phyloP scores from a whole-genome alignment of 2,113 vertebrate species.

The Thunnus maccoyii region DNA sequence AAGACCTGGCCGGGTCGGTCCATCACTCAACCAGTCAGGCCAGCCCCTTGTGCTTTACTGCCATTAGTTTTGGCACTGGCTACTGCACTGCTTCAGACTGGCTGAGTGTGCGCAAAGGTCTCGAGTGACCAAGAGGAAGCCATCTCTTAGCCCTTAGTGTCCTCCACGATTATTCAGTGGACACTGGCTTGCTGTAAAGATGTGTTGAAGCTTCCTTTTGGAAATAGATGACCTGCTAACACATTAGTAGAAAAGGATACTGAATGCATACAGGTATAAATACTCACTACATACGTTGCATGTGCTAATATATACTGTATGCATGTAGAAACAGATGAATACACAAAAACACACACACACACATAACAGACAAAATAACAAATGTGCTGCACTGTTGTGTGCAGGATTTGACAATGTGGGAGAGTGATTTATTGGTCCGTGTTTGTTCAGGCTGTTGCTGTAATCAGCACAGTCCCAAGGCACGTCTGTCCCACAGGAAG shows the following conservation, averaged over 20 bases:
- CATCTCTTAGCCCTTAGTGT: slow-evolving; percentile 53
- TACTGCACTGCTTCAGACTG: slow-evolving; percentile 64
- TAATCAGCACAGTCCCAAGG: slow-evolving; percentile 78
- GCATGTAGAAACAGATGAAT: slow-evolving; percentile 26
- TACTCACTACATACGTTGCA: neutral
- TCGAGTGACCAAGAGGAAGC: slow-evolving; percentile 52
- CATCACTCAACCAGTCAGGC: slow-evolving; percentile 67
- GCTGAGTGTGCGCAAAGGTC: slow-evolving; percentile 54
- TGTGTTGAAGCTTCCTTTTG: slow-evolving; percentile 28
- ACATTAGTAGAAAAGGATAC: slow-evolving; percentile 13
- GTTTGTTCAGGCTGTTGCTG: slow-evolving; percentile 73
- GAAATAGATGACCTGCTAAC: slow-evolving; percentile 24
- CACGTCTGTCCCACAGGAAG: slow-evolving; percentile 77
- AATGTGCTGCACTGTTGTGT: slow-evolving; percentile 77
- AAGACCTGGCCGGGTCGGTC: slow-evolving; percentile 43
- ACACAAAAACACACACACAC: slow-evolving; percentile 1
- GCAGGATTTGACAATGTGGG: slow-evolving; percentile 75
- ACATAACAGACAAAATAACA: slow-evolving; percentile 71
- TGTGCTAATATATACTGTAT: slow-evolving; percentile 55
- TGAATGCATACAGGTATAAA: slow-evolving; percentile 27
- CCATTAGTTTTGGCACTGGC: slow-evolving; percentile 71
- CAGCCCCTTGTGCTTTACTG: slow-evolving; percentile 51
- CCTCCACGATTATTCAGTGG: slow-evolving; percentile 60
- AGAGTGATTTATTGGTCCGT: slow-evolving; percentile 80
- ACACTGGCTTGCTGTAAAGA: slow-evolving; percentile 41